Conservation (phyloP, 2,113 vertebrate species). For the Rana temporaria region DNA sequence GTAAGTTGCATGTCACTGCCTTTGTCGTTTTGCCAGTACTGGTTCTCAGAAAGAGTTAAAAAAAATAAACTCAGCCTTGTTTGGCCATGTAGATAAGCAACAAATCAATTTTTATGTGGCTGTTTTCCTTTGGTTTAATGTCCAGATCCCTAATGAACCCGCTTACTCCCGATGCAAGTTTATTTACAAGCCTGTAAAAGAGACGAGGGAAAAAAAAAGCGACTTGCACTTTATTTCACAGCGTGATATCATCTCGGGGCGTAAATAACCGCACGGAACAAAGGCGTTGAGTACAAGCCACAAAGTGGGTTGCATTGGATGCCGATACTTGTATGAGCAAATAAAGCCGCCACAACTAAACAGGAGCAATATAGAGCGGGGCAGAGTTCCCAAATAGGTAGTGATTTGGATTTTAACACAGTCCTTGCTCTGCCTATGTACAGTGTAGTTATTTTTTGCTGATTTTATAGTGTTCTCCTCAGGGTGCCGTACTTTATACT, state of each 20-base stretch:
- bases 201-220: conserved; percentile 10
- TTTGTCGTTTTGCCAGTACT: neutral
- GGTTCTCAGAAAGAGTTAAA: conserved; percentile 65
- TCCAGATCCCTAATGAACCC: conserved; percentile 55
- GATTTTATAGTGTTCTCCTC: no score
- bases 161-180: conserved; percentile 54
- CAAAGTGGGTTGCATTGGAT: neutral
- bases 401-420: neutral
- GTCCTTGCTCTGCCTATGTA: neutral
- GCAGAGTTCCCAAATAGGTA: neutral
- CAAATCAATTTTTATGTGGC: conserved; percentile 55
- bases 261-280: conserved; percentile 44
- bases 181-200: conserved; percentile 55
- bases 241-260: conserved; percentile 41
- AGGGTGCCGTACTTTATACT: no score
- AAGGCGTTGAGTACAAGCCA: conserved; percentile 13
- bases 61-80: neutral
- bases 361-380: neutral
- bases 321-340: neutral
- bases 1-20: neutral
- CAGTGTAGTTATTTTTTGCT: no score
- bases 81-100: conserved; percentile 39
- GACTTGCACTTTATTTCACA: conserved; percentile 49
- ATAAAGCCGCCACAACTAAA: conserved; percentile 9
- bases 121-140: conserved; percentile 57